Evolutionary conservation across 2,113 vertebrate genomes (phyloP).

Genomic region (Suricata suricatta): DNA sequence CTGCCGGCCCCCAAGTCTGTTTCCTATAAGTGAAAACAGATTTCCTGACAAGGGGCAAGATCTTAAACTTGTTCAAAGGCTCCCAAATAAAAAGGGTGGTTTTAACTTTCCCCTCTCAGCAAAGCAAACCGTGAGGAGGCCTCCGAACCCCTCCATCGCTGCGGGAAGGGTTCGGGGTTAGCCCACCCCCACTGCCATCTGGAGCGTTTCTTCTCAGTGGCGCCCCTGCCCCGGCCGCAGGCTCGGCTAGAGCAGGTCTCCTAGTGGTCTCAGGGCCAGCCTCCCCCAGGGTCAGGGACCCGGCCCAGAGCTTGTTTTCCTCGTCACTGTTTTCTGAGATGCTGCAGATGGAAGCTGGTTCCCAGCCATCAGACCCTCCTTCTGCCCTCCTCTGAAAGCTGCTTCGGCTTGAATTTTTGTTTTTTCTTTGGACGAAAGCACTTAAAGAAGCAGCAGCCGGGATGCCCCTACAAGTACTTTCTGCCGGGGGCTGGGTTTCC

Average conservation of each 20-base stretch:
- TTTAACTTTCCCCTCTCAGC: constrained; percentile 8
- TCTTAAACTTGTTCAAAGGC: constrained; percentile 32
- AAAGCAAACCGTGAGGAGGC: background rate
- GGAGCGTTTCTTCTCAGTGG: background rate
- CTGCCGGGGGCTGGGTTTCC: background rate
- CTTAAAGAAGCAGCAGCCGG: background rate
- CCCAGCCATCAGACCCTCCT: background rate
- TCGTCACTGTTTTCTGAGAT: background rate
- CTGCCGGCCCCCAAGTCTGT: background rate
- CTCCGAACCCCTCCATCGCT: background rate
- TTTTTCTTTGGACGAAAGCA: background rate
- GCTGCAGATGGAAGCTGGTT: background rate
- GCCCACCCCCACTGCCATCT: too few relatives aligned
- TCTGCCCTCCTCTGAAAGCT: background rate
- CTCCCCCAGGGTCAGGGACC: background rate
- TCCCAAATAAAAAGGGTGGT: background rate
- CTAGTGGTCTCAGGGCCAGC: background rate
- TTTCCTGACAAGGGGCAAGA: background rate
- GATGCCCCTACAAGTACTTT: background rate
- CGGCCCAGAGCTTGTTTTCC: background rate
- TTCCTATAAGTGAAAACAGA: constrained; percentile 41
- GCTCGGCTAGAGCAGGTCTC: background rate
- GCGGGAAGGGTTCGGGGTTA: too few relatives aligned
- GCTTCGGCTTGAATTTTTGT: background rate
- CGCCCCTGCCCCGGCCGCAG: background rate